Conservation (phyloP, 2,113 vertebrate species). For the Phodopus roborovskii region DNA sequence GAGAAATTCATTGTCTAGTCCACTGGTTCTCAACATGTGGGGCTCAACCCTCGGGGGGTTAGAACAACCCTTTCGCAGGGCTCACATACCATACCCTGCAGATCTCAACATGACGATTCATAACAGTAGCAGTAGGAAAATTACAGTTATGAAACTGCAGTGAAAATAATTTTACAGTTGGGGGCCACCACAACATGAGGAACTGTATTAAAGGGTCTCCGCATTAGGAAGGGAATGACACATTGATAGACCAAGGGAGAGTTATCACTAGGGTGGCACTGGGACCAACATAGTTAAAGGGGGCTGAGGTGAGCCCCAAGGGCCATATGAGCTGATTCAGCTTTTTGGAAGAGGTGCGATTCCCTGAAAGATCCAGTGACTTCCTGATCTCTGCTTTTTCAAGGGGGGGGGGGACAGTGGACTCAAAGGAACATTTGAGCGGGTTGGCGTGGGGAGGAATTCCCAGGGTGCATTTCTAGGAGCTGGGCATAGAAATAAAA, state of each 20-base stretch:
- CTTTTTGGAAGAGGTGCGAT: conserved; percentile 32
- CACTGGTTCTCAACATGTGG: background rate
- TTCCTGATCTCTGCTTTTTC: background rate
- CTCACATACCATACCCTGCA: background rate
- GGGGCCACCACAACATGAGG: background rate
- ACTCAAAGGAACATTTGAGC: background rate
- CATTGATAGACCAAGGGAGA: background rate
- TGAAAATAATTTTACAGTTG: background rate
- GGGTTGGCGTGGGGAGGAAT: background rate
- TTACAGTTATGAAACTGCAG: no score
- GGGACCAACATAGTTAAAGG: background rate
- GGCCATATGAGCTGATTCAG: background rate
- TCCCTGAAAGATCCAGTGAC: background rate
- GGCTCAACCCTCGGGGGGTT: background rate
- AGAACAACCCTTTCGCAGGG: background rate
- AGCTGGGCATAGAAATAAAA: background rate
- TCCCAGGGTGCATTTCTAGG: conserved; percentile 1
- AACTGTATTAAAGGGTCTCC: background rate
- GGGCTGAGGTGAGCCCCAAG: rapidly evolving
- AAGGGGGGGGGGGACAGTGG: background rate
- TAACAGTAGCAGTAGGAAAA: background rate
- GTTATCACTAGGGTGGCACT: background rate
- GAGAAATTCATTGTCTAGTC: background rate
- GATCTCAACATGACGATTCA: background rate
- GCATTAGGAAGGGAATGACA: background rate